These are phyloP conservation scores for Axis porcinus DNA, from an alignment of 2,113 vertebrate genomes.

Conservation along the genomic window DNA sequence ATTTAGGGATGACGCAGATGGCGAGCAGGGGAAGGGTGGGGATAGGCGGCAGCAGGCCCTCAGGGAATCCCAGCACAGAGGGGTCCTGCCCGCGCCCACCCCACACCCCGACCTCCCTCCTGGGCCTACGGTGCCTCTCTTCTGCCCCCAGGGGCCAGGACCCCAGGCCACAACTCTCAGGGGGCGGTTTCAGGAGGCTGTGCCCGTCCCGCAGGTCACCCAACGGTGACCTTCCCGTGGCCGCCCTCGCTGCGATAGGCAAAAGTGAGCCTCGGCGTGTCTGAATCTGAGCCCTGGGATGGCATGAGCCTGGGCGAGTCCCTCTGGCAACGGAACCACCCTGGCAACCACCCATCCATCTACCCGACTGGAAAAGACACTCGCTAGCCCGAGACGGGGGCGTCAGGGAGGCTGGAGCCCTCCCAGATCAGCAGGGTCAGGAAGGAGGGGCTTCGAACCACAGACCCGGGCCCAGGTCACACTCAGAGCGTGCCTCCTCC, in stretches of 20 bases:
- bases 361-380: neutral
- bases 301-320: neutral
- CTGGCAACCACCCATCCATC: neutral
- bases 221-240: neutral
- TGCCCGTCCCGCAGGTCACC: rapidly evolving
- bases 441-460: neutral
- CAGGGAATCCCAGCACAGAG: neutral
- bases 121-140: neutral
- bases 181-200: neutral
- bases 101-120: neutral
- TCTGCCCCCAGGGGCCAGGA: neutral
- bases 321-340: neutral
- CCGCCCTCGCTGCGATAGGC: rapidly evolving
- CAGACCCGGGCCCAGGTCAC: neutral
- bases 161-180: neutral
- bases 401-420: neutral
- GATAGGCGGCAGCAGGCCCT: neutral
- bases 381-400: neutral
- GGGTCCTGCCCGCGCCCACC: neutral
- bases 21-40: rapidly evolving
- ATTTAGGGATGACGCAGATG: neutral
- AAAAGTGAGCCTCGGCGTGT: neutral
- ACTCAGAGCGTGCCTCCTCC: neutral
- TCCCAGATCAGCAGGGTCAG: neutral
- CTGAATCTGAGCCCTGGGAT: neutral